Percentiles rank a stretch among this genome's conserved stretches.
These are phyloP conservation scores for Philonicus albiceps DNA, from an alignment of 2,888 invertebrate genomes.

Conservation along the genomic window DNA sequence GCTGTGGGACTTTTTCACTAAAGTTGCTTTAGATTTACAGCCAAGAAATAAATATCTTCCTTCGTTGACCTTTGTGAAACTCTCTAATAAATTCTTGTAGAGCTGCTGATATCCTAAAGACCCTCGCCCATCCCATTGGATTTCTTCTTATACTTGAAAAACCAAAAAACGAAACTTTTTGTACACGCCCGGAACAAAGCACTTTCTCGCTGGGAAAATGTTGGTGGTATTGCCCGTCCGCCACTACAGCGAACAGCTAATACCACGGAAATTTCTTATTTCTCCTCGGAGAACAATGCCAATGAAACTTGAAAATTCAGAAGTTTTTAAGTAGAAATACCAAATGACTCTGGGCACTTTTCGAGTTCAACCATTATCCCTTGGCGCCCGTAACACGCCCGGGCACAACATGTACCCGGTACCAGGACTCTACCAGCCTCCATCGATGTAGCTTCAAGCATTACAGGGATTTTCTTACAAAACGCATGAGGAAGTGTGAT, in stretches of 20 bases:
- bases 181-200: background rate
- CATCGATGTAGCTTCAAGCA: background rate
- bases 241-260: background rate
- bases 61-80: background rate
- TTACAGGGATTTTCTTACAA: constrained; percentile 20
- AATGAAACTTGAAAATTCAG: constrained; percentile 19
- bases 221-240: background rate
- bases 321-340: constrained; percentile 18
- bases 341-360: constrained; percentile 22
- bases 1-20: background rate
- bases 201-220: background rate
- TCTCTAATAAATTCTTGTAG: background rate
- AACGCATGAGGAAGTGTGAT: constrained; percentile 24
- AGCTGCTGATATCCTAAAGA: background rate
- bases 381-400: background rate
- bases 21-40: background rate
- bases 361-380: background rate
- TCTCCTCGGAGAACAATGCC: constrained; percentile 11
- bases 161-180: background rate
- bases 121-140: background rate
- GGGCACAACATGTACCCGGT: background rate
- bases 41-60: background rate
- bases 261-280: background rate
- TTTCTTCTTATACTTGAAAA: background rate
- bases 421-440: background rate